These are phyloP conservation scores for Lethocerus indicus DNA, from an alignment of 1,140 invertebrate species.

Conservation along the genomic window DNA sequence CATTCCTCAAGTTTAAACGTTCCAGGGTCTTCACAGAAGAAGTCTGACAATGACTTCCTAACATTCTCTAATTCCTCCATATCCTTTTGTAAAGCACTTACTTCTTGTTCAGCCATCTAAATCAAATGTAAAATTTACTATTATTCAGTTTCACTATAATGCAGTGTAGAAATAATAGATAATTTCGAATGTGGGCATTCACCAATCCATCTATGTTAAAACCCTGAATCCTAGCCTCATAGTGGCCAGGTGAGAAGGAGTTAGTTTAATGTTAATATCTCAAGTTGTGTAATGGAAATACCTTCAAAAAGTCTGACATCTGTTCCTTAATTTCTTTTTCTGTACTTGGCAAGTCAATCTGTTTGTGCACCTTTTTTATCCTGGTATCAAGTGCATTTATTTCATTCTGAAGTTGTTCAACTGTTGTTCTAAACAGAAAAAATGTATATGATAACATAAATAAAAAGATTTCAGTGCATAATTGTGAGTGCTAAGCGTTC, in stretches of 20 bases:
- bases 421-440: slow-evolving; percentile 48
- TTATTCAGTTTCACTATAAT: too few relatives aligned
- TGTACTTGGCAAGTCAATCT: slow-evolving; percentile 58
- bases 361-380: slow-evolving; percentile 61
- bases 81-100: slow-evolving; percentile 55
- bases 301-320: slow-evolving; percentile 75
- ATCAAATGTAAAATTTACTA: too few relatives aligned
- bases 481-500: too few relatives aligned
- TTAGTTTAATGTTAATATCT: too few relatives aligned
- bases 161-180: too few relatives aligned
- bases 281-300: slow-evolving; percentile 27
- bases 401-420: slow-evolving; percentile 82
- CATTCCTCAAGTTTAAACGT: slow-evolving; percentile 92
- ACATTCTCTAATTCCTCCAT: slow-evolving; percentile 68
- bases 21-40: slow-evolving; percentile 84
- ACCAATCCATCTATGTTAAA: too few relatives aligned
- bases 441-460: not conserved
- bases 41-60: slow-evolving; percentile 65
- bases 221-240: too few relatives aligned
- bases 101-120: slow-evolving; percentile 66
- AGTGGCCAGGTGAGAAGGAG: too few relatives aligned
- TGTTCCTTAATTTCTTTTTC: slow-evolving; percentile 69
- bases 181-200: too few relatives aligned
- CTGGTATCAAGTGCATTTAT: slow-evolving; percentile 61
- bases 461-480: not conserved